These are phyloP conservation scores for Heteronetta atricapilla DNA, from an alignment of 2,113 vertebrate genomes.

Conservation along the genomic window DNA sequence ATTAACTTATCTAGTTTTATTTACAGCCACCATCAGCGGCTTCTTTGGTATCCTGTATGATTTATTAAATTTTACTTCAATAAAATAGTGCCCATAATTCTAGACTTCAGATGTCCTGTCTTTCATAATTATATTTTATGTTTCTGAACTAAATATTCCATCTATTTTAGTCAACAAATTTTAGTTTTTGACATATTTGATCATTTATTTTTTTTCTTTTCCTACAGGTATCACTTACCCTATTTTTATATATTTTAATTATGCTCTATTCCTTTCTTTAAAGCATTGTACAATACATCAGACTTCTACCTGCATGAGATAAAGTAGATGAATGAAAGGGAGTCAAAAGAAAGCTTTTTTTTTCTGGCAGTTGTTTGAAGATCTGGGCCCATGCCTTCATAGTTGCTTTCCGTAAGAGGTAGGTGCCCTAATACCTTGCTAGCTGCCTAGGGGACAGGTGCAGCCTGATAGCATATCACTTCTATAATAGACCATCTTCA, in stretches of 20 bases:
- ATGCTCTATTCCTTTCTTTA: not conserved
- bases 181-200: not conserved
- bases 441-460: not conserved
- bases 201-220: not conserved
- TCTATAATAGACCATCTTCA: accelerated
- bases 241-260: not conserved
- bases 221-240: not conserved
- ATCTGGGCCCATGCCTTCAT: not conserved
- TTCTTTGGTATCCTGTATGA: not conserved
- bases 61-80: not conserved
- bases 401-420: not conserved
- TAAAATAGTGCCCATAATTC: not conserved
- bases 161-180: not conserved
- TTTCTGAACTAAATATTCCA: not conserved
- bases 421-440: not conserved
- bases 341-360: not conserved
- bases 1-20: not conserved
- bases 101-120: not conserved
- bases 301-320: not conserved
- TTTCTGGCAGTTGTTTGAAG: not conserved
- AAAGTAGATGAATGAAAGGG: not conserved
- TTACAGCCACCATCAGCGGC: not conserved
- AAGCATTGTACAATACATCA: not conserved
- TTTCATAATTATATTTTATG: not conserved
- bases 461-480: not conserved